A percentile compares a stretch with the other conserved stretches of the same genome.
phyloP scores from a whole-genome alignment of 2,113 vertebrate species.

The Microtus richardsoni region DNA sequence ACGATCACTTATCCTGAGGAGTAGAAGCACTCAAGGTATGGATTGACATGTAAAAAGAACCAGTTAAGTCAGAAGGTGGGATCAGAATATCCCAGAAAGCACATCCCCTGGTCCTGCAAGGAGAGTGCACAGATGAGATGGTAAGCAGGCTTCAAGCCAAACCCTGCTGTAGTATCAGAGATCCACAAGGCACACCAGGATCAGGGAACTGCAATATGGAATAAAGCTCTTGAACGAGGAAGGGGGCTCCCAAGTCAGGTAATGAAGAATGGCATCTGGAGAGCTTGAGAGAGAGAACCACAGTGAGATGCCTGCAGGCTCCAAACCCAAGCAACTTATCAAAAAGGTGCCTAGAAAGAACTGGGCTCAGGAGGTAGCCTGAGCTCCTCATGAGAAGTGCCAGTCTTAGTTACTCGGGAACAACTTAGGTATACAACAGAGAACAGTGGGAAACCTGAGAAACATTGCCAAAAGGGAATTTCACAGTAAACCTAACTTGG shows the following conservation, averaged over 20 bases:
- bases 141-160: no score
- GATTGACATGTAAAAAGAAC: neutral
- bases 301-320: neutral
- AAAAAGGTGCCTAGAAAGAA: neutral
- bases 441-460: neutral
- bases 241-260: neutral
- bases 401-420: no score
- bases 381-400: neutral
- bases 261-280: neutral
- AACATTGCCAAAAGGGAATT: neutral
- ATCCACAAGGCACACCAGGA: neutral
- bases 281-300: neutral
- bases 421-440: neutral
- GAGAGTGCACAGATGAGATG: neutral
- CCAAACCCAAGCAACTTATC: neutral
- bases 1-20: neutral
- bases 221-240: neutral
- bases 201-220: no score
- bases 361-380: neutral
- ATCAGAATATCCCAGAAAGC: neutral
- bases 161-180: neutral
- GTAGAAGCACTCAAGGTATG: neutral
- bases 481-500: neutral
- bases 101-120: neutral
- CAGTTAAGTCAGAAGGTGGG: neutral